phyloP scores from a whole-genome alignment of 1,140 invertebrate genomes.

The Heliconius himera region DNA sequence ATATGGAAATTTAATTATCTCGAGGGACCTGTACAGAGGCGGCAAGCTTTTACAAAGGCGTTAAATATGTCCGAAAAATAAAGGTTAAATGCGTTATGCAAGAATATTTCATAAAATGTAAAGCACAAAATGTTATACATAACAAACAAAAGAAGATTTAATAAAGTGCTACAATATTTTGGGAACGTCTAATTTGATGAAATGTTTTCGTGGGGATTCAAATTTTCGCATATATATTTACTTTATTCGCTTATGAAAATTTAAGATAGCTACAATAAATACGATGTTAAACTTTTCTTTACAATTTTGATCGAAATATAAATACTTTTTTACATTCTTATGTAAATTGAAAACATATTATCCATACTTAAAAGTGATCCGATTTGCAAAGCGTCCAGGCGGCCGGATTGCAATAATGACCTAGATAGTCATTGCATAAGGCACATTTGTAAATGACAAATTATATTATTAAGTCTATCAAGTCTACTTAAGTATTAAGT shows the following conservation, averaged over 20 bases:
- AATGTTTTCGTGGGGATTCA: not conserved
- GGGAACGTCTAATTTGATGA: not conserved
- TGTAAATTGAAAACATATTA: too few relatives aligned
- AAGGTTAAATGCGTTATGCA: constrained; percentile 5
- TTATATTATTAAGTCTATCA: too few relatives aligned
- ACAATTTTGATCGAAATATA: too few relatives aligned
- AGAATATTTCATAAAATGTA: not conserved
- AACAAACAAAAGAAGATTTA: not conserved
- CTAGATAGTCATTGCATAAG: too few relatives aligned
- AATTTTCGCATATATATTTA: not conserved
- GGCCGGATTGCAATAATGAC: too few relatives aligned
- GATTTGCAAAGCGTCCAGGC: too few relatives aligned
- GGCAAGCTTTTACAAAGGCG: constrained; percentile 17
- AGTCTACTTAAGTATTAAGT: too few relatives aligned
- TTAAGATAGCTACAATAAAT: too few relatives aligned
- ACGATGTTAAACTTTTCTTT: too few relatives aligned
- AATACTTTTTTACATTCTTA: too few relatives aligned
- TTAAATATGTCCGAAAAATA: constrained; percentile 19
- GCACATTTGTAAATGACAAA: too few relatives aligned
- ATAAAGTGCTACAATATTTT: not conserved
- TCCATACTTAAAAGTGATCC: too few relatives aligned
- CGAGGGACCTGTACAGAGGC: constrained; percentile 13
- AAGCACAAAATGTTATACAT: not conserved
- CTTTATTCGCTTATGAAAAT: not conserved
- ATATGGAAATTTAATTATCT: constrained; percentile 31